Evolutionary conservation across 2,888 invertebrate genomes (phyloP), one percentile per base, ranked within the genome.

Genomic region (Enchytraeus crypticus): DNA sequence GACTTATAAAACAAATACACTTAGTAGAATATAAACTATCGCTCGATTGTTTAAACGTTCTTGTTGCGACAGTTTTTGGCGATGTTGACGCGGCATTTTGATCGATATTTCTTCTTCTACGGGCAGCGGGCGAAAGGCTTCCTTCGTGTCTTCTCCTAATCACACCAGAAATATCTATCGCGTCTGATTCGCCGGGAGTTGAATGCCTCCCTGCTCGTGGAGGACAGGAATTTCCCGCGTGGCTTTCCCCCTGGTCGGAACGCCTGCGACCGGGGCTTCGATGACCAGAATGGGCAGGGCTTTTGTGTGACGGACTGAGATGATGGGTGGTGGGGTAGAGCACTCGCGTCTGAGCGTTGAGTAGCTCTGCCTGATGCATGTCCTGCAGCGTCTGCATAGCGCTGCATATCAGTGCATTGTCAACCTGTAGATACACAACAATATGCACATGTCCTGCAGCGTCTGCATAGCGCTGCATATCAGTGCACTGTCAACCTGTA

Each of bases 381-480:
- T 87, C 88, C 57, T 93, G 92, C 70, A 96, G 84, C 43, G 92
- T 92, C 79, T 93, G 92, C 88, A 97, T 93, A 57, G 95, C 93
- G 73, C 88, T 88, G 79, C 92, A 92, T 71, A 97, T 92, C 77
- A 92, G 88, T 57, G 87, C 83, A 80, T 92, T 92, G 61, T 87
- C 85, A 69, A 96, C 92, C n/a, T n/a, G n/a, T n/a, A n/a, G n/a
- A n/a, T n/a, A n/a, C n/a, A n/a, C n/a, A n/a, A n/a, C n/a, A n/a
- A n/a, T n/a, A 77, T 74, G 68, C 80, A 79, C 75, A 78, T 80
- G 79, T 87, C 88, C 57, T 93, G 92, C 70, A 96, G 84, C 43
- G 92, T 92, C 79, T 93, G 92, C 88, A 97, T 93, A 57, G 95
- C 93, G 73, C 88, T 88, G 79, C 92, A 92, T 71, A 97, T 92